Evolutionary conservation across 2,888 invertebrate species (phyloP), one percentile per base, ranked within the genome.

Genomic region (Xestoiulus laeticollis): DNA sequence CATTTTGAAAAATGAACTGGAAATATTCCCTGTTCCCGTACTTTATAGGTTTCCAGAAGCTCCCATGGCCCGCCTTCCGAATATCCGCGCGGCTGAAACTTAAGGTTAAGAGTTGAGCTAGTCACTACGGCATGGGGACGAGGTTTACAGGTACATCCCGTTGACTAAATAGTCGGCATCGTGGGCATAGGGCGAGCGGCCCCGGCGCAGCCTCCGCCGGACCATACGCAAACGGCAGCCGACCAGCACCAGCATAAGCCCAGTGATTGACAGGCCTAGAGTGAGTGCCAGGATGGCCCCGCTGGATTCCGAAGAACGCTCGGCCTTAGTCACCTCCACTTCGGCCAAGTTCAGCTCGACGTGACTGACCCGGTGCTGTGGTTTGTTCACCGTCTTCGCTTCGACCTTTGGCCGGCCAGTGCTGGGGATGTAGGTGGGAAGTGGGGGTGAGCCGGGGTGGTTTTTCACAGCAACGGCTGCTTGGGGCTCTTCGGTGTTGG

Each of bases 161-260:
- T 99, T 98, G 90, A 99, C 98, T 91, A 99, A 94, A 93, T 98
- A 98, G 93, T 98, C 98, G 0, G 98, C 97, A 93, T 98, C 98
- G 92, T 98, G 97, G 48, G 97, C 96, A 91, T 96, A 96, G 26
- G 95, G 94, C 86, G 95, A 94, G 92, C 96, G 95, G 88, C 96
- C 95, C 90, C 96, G 94, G 89, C 95, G 94, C 89, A 96, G 94
- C 88, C 96, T 93, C 88, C 94, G 92, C 88, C 92, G 91, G 26
- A 97, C 95, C 88, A 96, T 95, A 90, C 96, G 94, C 92, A 97
- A 93, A 87, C 98, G 94, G 91, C 97, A 98, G 38, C 95, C 96
- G 90, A 96, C 95, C 91, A 98, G 93, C 88, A 96, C 94, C 85
- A 96, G 95, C 94, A 97, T 94, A 84, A 96, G 94, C 85, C 95